phyloP scores from a whole-genome alignment of 1,140 invertebrate species.

The Scylla paramamosain region DNA sequence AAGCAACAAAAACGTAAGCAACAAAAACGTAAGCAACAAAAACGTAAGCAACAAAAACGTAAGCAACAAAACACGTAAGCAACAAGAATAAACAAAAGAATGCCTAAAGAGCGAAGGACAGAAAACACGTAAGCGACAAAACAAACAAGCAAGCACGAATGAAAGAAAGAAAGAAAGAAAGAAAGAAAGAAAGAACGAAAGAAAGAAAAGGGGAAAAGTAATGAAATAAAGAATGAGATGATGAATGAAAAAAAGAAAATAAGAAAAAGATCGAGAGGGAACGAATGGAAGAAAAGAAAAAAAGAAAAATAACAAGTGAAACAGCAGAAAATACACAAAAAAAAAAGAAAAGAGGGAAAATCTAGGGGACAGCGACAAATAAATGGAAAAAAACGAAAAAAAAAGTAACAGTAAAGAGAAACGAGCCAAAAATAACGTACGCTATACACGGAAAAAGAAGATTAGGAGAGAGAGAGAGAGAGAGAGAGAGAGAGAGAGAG shows the following conservation, averaged over 20 bases:
- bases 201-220: background rate
- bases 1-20: background rate
- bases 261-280: background rate
- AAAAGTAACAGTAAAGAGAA: background rate
- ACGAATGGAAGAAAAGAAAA: background rate
- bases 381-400: background rate
- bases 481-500: background rate
- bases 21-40: background rate
- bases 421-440: no score
- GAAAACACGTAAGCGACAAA: no score
- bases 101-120: no score
- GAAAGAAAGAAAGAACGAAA: background rate
- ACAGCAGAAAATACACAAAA: background rate
- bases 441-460: no score
- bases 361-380: background rate
- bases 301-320: background rate
- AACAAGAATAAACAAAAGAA: no score
- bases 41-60: no score
- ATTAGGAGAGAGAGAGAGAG: background rate
- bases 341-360: background rate
- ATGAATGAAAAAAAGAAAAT: background rate
- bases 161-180: background rate
- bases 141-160: background rate
- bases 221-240: background rate
- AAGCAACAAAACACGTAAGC: no score